Percentiles rank a stretch among this genome's conserved stretches.
These are phyloP conservation scores for Apotomis turbidana DNA, from an alignment of 2,888 invertebrate genomes.

Conservation along the genomic window DNA sequence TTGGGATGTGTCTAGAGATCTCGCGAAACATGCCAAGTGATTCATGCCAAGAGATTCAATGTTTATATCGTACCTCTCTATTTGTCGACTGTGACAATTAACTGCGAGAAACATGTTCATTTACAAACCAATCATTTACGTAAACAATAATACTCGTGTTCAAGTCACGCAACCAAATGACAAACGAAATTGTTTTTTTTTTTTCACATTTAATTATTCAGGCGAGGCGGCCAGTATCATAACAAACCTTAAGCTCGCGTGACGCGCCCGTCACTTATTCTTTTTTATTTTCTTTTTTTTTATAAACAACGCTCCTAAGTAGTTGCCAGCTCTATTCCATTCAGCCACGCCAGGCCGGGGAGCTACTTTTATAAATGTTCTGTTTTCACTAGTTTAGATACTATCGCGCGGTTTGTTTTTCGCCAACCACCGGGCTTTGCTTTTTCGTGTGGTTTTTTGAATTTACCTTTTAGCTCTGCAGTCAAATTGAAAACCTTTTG, in stretches of 20 bases:
- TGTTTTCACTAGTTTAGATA: constrained; percentile 48
- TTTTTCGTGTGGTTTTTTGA: constrained; percentile 33
- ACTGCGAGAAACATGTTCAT: constrained; percentile 30
- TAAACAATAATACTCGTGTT: constrained; percentile 36
- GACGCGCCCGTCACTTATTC: constrained; percentile 50
- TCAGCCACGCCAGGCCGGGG: constrained; percentile 58
- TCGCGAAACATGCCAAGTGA: constrained; percentile 1
- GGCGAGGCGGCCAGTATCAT: constrained; percentile 28
- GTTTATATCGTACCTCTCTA: not conserved
- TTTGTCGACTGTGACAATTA: constrained; percentile 28
- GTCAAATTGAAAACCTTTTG: constrained; percentile 19
- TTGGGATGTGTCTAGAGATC: constrained; percentile 12
- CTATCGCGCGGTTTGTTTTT: constrained; percentile 48
- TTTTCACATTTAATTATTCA: constrained; percentile 31
- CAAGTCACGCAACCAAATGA: constrained; percentile 39
- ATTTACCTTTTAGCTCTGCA: constrained; percentile 24
- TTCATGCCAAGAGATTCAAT: constrained; percentile 10
- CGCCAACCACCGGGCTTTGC: constrained; percentile 27
- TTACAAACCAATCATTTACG: constrained; percentile 33
- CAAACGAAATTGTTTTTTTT: constrained; percentile 40
- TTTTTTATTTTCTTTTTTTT: constrained; percentile 27
- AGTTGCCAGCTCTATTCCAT: constrained; percentile 51
- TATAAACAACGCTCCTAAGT: constrained; percentile 46
- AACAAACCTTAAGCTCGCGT: constrained; percentile 50
- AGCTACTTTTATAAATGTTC: constrained; percentile 47